A percentile compares a stretch with the other conserved stretches of the same genome.
phyloP scores from a whole-genome alignment of 2,888 invertebrate species.

The Lochmaea capreae region DNA sequence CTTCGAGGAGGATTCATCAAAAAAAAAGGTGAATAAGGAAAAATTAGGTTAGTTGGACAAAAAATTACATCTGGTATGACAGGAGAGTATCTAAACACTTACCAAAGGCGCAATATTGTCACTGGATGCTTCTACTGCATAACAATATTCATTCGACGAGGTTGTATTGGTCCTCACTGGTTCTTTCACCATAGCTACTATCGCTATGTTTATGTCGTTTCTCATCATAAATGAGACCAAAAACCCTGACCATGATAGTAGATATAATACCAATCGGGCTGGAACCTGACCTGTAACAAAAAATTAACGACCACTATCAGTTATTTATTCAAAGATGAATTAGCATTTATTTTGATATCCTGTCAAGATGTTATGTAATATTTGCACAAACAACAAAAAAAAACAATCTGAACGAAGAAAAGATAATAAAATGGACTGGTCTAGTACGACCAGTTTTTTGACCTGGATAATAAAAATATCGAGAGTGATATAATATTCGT shows the following conservation, averaged over 20 bases:
- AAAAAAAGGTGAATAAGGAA: no score
- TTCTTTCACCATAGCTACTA: conserved; percentile 74
- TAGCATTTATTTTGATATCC: not conserved
- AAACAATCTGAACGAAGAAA: no score
- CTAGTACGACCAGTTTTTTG: no score
- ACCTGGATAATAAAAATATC: no score
- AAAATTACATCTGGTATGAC: no score
- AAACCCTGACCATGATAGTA: conserved; percentile 79
- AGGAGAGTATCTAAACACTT: conserved; percentile 34
- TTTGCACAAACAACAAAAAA: not conserved
- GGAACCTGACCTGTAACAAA: conserved; percentile 67
- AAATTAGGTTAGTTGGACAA: no score
- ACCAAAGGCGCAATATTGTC: conserved; percentile 53
- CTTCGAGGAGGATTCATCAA: no score
- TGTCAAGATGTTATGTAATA: not conserved
- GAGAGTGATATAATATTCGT: no score
- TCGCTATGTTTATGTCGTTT: conserved; percentile 78
- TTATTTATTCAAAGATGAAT: not conserved
- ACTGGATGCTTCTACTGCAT: conserved; percentile 52
- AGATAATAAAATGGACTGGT: not conserved
- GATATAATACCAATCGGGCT: conserved; percentile 76
- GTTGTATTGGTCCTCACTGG: conserved; percentile 52
- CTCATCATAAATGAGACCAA: conserved; percentile 82
- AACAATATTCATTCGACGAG: conserved; percentile 59
- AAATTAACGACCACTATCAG: conserved; percentile 26